Base-by-base conservation (phyloP, 2,888 invertebrate species). In the Lysandra coridon region DNA sequence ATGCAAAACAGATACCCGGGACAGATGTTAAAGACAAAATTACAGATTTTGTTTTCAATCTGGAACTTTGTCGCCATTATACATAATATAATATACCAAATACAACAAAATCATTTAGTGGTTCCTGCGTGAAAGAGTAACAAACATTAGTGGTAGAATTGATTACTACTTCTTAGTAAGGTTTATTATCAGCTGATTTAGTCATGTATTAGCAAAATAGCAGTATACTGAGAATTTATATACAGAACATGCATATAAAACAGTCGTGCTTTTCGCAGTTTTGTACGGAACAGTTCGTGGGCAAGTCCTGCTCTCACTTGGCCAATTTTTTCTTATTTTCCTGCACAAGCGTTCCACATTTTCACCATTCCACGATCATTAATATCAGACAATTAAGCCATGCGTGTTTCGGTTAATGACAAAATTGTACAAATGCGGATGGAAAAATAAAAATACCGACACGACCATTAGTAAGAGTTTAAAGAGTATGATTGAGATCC, bases 351-450 rank as follows among this genome's bases (percentile, higher is more conserved):
- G 23, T 69, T 69, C 33, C 33, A 69, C 69, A 69, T n/a, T n/a
- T n/a, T n/a, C n/a, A n/a, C n/a, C n/a, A n/a, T 69, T 69, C 69
- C 33, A 69, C 33, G 33, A 69, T 69, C 69, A 69, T 69, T 69
- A 33, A 33, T 69, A 62, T 62, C 12, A 62, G 33, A 69, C 69
- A 69, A 69, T 69, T 37, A 69, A 69, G 5, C 69, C 69, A 69
- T 69, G 69, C 69, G 69, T 69, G 69, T 33, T 14, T 4, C 14
- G 37, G 5, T 69, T 37, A 69, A 69, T 69, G 69, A 69, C 69
- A 5, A 69, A 69, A 69, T 69, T 69, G 69, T 33, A 69, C 69
- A 69, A 69, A 69, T 69, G 69, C 69, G 37, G 33, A 69, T 69
- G 69, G 69, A 69, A 69, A 69, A 33, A 69, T 37, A 69, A 69